Conservation (phyloP, 2,888 invertebrate species). For the Drosophila algonquin region DNA sequence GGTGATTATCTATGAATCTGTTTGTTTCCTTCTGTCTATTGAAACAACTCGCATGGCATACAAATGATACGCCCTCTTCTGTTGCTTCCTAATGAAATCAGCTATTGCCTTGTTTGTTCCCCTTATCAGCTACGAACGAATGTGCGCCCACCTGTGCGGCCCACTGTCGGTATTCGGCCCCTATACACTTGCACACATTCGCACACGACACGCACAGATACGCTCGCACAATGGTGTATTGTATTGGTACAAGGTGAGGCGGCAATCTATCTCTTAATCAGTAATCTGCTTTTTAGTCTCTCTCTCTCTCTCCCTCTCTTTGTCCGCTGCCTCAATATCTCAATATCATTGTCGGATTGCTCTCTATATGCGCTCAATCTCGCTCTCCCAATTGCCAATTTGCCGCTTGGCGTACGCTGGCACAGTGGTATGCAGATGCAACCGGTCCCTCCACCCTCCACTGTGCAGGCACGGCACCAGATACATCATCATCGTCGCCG, state of each 20-base stretch:
- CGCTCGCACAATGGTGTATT: neutral
- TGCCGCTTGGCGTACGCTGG: constrained; percentile 42
- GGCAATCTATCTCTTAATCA: neutral
- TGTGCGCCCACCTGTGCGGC: constrained; percentile 14
- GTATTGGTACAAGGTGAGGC: neutral
- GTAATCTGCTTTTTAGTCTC: neutral
- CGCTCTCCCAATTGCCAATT: constrained; percentile 46
- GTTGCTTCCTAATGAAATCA: neutral
- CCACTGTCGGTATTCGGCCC: constrained; percentile 15
- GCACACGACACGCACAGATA: too few relatives aligned
- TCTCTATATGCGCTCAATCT: neutral
- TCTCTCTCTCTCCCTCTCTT: constrained; percentile 26
- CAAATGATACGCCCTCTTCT: neutral
- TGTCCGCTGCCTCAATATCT: constrained; percentile 23
- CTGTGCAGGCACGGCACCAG: constrained; percentile 36
- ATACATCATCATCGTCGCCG: constrained; percentile 19
- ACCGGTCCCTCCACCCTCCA: constrained; percentile 43
- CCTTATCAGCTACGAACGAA: constrained; percentile 27
- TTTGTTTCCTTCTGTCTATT: neutral
- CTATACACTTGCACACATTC: neutral
- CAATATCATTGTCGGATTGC: constrained; percentile 10
- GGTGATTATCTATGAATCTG: neutral
- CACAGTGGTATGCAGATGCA: constrained; percentile 61
- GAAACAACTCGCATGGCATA: neutral
- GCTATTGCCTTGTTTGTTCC: constrained; percentile 10